phyloP scores from a whole-genome alignment of 92 coral and sea anemone species.

The Epizoanthus rinbou region DNA sequence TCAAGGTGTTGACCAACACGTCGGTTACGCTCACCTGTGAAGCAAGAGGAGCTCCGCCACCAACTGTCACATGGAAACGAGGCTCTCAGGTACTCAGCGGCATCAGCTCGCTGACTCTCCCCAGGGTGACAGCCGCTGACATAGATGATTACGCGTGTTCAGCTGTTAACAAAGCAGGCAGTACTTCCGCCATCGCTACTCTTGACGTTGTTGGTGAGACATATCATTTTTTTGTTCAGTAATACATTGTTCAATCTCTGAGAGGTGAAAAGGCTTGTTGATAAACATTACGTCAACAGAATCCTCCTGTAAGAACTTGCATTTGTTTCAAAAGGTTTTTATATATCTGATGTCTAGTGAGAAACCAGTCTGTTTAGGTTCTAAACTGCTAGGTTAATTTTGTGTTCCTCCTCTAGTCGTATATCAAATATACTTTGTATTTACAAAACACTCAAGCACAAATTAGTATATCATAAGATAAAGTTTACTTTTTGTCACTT shows the following conservation, averaged over 20 bases:
- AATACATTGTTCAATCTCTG: neutral
- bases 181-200: conserved; percentile 65
- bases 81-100: conserved; percentile 48
- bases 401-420: no score
- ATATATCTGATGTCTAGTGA: no score
- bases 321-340: no score
- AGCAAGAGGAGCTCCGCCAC: conserved; percentile 69
- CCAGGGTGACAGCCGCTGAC: conserved; percentile 53
- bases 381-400: no score
- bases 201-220: conserved; percentile 64
- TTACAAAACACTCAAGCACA: no score
- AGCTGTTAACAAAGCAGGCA: conserved; percentile 64
- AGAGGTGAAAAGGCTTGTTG: neutral
- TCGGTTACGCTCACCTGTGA: conserved; percentile 65
- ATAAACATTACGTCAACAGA: no score
- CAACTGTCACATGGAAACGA: conserved; percentile 69
- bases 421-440: no score
- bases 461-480: no score
- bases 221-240: neutral
- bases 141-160: conserved; percentile 70
- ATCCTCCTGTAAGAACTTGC: no score
- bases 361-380: no score
- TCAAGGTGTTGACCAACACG: conserved; percentile 65
- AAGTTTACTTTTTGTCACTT: neutral
- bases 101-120: conserved; percentile 52